These are phyloP conservation scores for Balaenoptera acutorostrata DNA, from an alignment of 2,113 vertebrate genomes.

Conservation along the genomic window DNA sequence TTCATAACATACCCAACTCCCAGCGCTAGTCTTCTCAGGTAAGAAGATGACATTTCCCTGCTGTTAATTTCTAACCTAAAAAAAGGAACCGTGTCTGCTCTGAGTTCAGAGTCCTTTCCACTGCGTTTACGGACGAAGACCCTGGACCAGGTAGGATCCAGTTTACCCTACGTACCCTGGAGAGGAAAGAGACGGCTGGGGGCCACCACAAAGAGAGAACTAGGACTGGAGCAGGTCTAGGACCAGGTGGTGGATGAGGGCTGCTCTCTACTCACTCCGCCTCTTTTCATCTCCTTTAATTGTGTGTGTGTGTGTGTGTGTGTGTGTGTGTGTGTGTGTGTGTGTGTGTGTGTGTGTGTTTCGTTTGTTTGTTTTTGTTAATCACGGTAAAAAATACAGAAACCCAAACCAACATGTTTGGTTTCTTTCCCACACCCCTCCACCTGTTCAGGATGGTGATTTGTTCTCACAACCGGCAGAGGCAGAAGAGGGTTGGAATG, in stretches of 20 bases:
- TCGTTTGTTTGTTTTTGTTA: background rate
- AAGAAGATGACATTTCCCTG: conserved; percentile 41
- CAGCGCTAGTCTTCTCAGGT: conserved; percentile 16
- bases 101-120: conserved; percentile 61
- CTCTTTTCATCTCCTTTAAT: conserved; percentile 51
- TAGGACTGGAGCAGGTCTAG: conserved; percentile 36
- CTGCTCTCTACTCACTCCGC: conserved; percentile 42
- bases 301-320: background rate
- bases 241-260: conserved; percentile 8
- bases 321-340: background rate
- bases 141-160: conserved; percentile 55
- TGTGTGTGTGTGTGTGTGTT: background rate
- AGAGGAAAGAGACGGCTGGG: conserved; percentile 66
- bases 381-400: conserved; percentile 80
- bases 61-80: conserved; percentile 52
- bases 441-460: conserved; percentile 63
- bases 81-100: conserved; percentile 62
- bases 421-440: conserved; percentile 74
- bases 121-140: conserved; percentile 16
- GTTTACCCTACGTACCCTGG: conserved; percentile 63
- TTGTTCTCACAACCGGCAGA: conserved; percentile 92
- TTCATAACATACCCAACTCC: conserved; percentile 50
- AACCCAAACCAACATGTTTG: conserved; percentile 77
- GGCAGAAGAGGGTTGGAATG: conserved; percentile 99
- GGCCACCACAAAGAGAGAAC: conserved; percentile 58